A percentile compares a stretch with the other conserved stretches of the same genome.
These are phyloP conservation scores for Chaetodon auriga DNA, from an alignment of 2,113 vertebrate genomes.

Conservation along the genomic window DNA sequence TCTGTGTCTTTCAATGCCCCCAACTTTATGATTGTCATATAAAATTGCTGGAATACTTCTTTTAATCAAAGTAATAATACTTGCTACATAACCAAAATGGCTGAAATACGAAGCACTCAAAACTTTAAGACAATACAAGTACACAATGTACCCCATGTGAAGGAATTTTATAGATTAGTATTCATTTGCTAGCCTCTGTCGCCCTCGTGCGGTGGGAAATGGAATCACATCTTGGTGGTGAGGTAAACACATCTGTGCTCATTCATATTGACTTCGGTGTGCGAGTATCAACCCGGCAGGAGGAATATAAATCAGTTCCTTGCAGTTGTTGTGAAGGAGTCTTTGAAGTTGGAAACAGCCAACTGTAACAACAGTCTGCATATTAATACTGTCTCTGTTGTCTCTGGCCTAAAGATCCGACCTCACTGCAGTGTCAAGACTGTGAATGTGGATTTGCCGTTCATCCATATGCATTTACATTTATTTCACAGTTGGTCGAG, in stretches of 20 bases:
- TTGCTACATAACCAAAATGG: not conserved
- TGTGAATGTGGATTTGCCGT: not conserved
- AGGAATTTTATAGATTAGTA: not conserved
- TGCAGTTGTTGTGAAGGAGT: not conserved
- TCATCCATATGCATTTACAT: not conserved
- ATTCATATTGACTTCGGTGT: not conserved
- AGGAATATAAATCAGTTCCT: not conserved
- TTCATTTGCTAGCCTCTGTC: conserved; percentile 28
- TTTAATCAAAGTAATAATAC: not conserved
- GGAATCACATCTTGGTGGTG: not conserved
- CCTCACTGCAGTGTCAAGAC: not conserved
- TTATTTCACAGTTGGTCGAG: too few species aligned
- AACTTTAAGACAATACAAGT: not conserved
- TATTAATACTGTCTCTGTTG: not conserved
- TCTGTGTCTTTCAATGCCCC: too few species aligned
- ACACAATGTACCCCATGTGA: not conserved
- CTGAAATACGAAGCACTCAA: not conserved
- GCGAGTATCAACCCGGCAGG: too few species aligned
- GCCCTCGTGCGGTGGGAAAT: conserved; percentile 19
- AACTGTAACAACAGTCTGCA: too few species aligned
- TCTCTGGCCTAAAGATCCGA: not conserved
- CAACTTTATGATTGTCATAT: not conserved
- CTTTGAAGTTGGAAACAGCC: not conserved
- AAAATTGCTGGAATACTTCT: not conserved
- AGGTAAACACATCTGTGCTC: conserved; percentile 1